A percentile compares a stretch with the other conserved stretches of the same genome.
Evolutionary conservation across 2,113 vertebrate species (phyloP).

Genomic region (Syngnathus typhle): DNA sequence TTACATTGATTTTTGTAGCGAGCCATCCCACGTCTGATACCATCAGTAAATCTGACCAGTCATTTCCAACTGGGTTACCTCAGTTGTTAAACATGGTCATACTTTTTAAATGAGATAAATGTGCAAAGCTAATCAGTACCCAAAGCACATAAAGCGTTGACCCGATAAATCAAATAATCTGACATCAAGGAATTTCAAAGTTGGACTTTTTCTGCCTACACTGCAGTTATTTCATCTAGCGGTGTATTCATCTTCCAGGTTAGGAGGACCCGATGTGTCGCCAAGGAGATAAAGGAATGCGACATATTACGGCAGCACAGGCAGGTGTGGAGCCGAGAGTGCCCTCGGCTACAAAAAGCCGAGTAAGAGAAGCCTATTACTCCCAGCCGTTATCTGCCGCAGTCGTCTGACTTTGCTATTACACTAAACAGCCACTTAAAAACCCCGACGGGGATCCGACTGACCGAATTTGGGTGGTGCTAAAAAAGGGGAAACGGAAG

Average conservation of each 20-base stretch:
- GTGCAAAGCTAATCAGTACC: conserved; percentile 15
- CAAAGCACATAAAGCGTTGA: conserved; percentile 4
- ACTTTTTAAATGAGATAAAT: not conserved
- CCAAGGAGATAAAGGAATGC: conserved; percentile 79
- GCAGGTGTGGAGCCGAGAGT: conserved; percentile 83
- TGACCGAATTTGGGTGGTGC: conserved; percentile 20
- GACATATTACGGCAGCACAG: conserved; percentile 80
- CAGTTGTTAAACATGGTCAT: not conserved
- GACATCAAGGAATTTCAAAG: conserved; percentile 24
- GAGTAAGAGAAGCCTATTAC: conserved; percentile 74
- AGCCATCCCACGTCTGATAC: not conserved
- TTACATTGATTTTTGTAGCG: not conserved
- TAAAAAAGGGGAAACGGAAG: conserved; percentile 13
- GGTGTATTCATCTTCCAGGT: conserved; percentile 68
- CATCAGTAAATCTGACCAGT: not conserved
- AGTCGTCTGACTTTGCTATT: conserved; percentile 52
- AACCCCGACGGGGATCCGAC: conserved; percentile 25
- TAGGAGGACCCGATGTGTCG: conserved; percentile 70
- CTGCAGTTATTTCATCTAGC: conserved; percentile 24
- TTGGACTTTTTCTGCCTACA: conserved; percentile 3
- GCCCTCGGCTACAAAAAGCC: conserved; percentile 68
- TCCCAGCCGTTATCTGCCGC: conserved; percentile 56
- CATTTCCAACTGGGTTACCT: not conserved
- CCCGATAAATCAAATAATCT: conserved; percentile 22
- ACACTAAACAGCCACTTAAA: conserved; percentile 41